Evolutionary conservation across 2,113 vertebrate species (phyloP), one percentile per base, ranked within the genome.

Genomic region (Heterotis niloticus): DNA sequence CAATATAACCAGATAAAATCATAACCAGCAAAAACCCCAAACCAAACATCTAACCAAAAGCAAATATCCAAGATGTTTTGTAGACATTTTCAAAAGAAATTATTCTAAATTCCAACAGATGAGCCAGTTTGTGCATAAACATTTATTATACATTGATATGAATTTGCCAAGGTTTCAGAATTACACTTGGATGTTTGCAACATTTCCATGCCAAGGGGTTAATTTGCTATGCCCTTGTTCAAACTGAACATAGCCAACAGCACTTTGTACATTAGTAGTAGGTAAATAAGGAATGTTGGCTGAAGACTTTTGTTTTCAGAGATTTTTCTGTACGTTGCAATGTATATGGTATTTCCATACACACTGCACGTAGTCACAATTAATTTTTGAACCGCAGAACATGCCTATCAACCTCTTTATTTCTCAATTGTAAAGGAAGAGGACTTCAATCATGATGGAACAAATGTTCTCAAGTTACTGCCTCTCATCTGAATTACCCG

Each of bases 401-500:
- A 52, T 17, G 51, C 54, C 67, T 71, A 10, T 23, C 18, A 65
- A 51, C 24, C 44, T 52, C 85, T 87, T 84, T 86, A 87, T 83
- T 84, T 83, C 85, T 84, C 52, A 56, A 83, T 84, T 87, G 86
- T 82, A 84, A 89, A 86, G 85, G 85, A 83, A 76, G 64, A 81
- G 82, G 62, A 56, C 85, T 82, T 85, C n/a, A 17, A 81, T 83
- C 83, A 82, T 78, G 78, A 82, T 83, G 81, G 81, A 82, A 82
- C 80, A 82, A 80, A 83, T 56, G 80, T 81, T 86, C 89, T 92
- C 90, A 69, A 81, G 87, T 92, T 92, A 89, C 88, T 81, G 56
- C 34, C 75, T 79, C 60, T 82, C 78, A 81, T 86, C 88, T 89
- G 84, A 89, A 87, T 87, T 83, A 86, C 85, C 84, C 84, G 80